Evolutionary conservation across 1,140 invertebrate species (phyloP), one percentile per base, ranked within the genome.

Genomic region (Drosophila pallidifrons): DNA sequence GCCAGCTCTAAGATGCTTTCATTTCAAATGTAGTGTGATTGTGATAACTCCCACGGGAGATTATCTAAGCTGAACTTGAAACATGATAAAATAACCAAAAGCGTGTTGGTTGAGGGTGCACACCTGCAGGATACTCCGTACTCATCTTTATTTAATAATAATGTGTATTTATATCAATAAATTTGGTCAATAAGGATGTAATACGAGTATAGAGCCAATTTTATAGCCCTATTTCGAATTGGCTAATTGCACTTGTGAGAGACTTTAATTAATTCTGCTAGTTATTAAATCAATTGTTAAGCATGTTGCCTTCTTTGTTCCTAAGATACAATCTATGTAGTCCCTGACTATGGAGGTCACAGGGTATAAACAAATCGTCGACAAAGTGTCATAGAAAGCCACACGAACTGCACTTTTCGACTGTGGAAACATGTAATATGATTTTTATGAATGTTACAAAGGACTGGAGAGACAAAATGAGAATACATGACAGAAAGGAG

Each of bases 381-480:
- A 54, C 30, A 32, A n/a, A 54, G 13, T 13, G 51, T 15, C 5
- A 25, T 6, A n/a, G 28, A 32, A 54, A 59, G 45, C 28, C 54
- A 35, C 49, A 47, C 16, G 59, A 51, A 77, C 58, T 80, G 67
- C 71, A 75, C 45, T 70, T 63, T 8, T 55, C 11, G 65, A 38
- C 25, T 46, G 10, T 38, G 13, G 20, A 54, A 60, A 76, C 79
- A 67, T 77, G 66, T 68, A 68, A 75, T 83, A 85, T 85, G 81
- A 85, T 78, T 82, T 54, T 87, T 88, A 87, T 87, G 82, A 87
- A 82, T 77, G 77, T 43, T 20, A 52, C 45, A 63, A 2, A 59
- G 49, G 64, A 78, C 59, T 38, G 52, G 43, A 43, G 41, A 43
- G 13, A 6, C 11, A 43, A 43, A 4, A 5, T n/a, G n/a, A 43